Conservation (phyloP, 2,113 vertebrate species). For the Eonycteris spelaea region DNA sequence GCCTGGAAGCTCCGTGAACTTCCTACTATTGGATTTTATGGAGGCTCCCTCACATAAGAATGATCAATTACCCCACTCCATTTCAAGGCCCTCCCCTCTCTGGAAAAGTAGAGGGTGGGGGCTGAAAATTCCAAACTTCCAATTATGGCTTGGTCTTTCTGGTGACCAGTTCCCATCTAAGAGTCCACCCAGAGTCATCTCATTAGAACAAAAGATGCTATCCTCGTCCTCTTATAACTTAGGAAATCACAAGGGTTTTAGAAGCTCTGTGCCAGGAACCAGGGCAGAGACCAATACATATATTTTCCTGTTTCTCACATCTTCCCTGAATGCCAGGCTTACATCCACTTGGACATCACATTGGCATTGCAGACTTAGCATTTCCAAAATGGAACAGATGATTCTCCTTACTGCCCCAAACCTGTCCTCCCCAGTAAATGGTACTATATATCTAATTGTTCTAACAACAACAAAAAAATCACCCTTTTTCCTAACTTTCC, state of each 20-base stretch:
- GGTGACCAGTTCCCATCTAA: neutral
- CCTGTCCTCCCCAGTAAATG: neutral
- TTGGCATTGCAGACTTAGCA: neutral
- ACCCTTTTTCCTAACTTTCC: neutral
- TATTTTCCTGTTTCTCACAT: neutral
- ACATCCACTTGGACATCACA: neutral
- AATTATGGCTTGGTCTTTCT: neutral
- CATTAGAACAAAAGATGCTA: neutral
- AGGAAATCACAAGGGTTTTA: neutral
- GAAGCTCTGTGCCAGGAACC: neutral
- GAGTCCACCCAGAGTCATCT: neutral
- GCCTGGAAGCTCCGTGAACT: neutral
- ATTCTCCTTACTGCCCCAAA: neutral
- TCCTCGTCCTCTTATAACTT: neutral
- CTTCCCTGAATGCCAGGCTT: neutral
- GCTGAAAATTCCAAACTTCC: neutral
- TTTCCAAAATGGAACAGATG: neutral
- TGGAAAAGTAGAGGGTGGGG: neutral
- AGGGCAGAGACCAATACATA: neutral
- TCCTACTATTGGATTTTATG: neutral
- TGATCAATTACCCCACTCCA: neutral
- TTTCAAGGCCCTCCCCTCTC: neutral
- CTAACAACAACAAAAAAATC: neutral
- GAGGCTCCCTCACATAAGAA: neutral
- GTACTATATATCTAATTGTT: neutral